A percentile compares a stretch with the other conserved stretches of the same genome.
phyloP scores from a whole-genome alignment of 2,797 vertebrate species.

The Cheirogaleus major region DNA sequence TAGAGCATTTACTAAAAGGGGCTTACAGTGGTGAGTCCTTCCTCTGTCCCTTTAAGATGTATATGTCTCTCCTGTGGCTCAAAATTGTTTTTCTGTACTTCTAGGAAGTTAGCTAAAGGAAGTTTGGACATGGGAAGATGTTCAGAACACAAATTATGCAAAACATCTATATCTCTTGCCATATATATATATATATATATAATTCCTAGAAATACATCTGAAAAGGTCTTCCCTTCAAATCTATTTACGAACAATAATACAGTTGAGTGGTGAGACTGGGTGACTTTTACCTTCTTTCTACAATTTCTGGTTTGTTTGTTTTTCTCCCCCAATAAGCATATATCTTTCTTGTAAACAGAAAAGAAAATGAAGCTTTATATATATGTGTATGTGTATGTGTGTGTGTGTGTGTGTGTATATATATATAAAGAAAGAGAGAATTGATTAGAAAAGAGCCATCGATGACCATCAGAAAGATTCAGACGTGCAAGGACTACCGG shows the following conservation, averaged over 20 bases:
- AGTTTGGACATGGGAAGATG: not conserved
- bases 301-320: not conserved
- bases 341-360: not conserved
- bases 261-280: not conserved
- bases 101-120: not conserved
- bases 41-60: not conserved
- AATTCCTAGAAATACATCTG: not conserved
- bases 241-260: not conserved
- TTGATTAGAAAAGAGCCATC: not conserved
- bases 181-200: too few species aligned
- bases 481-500: not conserved
- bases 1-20: not conserved
- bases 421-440: not conserved
- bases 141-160: not conserved
- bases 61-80: not conserved
- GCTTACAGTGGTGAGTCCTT: not conserved
- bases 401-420: too few species aligned
- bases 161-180: not conserved
- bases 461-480: not conserved
- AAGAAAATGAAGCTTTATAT: not conserved
- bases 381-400: too few species aligned
- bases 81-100: not conserved
- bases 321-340: not conserved
- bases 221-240: not conserved
- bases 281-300: not conserved